A percentile compares a stretch with the other conserved stretches of the same genome.
Evolutionary conservation across 2,113 vertebrate species (phyloP).

Genomic region (Phrynosoma platyrhinos): DNA sequence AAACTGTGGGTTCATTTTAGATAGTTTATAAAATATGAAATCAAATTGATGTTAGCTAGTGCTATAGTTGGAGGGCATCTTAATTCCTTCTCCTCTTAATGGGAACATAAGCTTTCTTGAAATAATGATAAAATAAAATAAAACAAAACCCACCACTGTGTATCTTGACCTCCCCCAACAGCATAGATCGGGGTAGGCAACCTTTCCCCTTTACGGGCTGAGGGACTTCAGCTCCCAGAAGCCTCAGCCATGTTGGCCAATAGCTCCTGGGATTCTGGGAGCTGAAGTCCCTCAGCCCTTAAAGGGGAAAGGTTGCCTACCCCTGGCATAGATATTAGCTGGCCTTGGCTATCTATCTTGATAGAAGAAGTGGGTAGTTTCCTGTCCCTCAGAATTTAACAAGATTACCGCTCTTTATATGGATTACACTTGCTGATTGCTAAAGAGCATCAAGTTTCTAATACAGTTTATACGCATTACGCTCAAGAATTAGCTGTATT

Average conservation of each 20-base stretch:
- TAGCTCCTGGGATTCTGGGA: too few relatives aligned
- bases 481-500: conserved; percentile 62
- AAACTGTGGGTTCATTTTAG: background rate
- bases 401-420: conserved; percentile 59
- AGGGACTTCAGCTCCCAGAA: too few relatives aligned
- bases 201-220: too few relatives aligned
- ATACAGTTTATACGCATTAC: conserved; percentile 66
- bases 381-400: conserved; percentile 51
- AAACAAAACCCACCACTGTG: background rate
- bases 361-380: conserved; percentile 32
- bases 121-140: background rate
- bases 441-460: conserved; percentile 64
- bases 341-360: conserved; percentile 28
- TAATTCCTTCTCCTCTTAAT: too few relatives aligned
- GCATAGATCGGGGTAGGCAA: too few relatives aligned
- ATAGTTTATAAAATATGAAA: background rate
- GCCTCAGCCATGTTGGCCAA: too few relatives aligned
- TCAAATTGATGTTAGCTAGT: background rate
- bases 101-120: background rate
- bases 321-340: conserved; percentile 9
- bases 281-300: too few relatives aligned
- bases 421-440: conserved; percentile 61
- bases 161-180: background rate
- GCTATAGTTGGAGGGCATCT: too few relatives aligned
- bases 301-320: too few relatives aligned